A percentile compares a stretch with the other conserved stretches of the same genome.
Evolutionary conservation across 2,888 invertebrate species (phyloP).

Genomic region (Hymenopus coronatus): DNA sequence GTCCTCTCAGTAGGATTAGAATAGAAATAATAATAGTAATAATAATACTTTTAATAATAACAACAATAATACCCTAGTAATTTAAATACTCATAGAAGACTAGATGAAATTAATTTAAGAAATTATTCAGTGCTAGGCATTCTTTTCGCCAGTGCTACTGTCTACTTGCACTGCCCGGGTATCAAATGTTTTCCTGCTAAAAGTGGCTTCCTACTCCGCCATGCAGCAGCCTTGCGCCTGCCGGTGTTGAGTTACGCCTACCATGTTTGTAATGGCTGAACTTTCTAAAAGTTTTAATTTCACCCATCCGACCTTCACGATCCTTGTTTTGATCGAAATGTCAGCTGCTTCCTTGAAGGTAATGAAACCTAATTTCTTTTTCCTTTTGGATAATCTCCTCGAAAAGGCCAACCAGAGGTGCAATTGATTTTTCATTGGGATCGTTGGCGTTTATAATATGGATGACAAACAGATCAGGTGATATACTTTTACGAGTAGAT

Average conservation of each 20-base stretch:
- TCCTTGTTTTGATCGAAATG: background rate
- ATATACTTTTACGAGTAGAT: background rate
- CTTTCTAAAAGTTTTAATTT: background rate
- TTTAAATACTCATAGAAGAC: too few species aligned
- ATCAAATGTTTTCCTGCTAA: background rate
- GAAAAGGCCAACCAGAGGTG: background rate
- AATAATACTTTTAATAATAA: too few species aligned
- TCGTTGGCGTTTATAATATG: background rate
- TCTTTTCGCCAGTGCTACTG: background rate
- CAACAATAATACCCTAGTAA: too few species aligned
- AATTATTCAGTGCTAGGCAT: too few species aligned
- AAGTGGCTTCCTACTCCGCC: background rate
- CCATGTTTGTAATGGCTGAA: background rate
- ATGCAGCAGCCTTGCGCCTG: background rate
- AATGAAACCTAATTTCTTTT: background rate
- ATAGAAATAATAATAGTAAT: too few species aligned
- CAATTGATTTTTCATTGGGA: background rate
- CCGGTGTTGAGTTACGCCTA: background rate
- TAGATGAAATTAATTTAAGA: too few species aligned
- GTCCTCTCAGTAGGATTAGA: too few species aligned
- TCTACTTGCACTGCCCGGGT: background rate
- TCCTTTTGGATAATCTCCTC: background rate
- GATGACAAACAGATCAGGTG: too few species aligned
- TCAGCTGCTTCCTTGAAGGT: background rate
- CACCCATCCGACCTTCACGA: background rate